Conservation (phyloP, 2,113 vertebrate genomes). For the Strix aluco region DNA sequence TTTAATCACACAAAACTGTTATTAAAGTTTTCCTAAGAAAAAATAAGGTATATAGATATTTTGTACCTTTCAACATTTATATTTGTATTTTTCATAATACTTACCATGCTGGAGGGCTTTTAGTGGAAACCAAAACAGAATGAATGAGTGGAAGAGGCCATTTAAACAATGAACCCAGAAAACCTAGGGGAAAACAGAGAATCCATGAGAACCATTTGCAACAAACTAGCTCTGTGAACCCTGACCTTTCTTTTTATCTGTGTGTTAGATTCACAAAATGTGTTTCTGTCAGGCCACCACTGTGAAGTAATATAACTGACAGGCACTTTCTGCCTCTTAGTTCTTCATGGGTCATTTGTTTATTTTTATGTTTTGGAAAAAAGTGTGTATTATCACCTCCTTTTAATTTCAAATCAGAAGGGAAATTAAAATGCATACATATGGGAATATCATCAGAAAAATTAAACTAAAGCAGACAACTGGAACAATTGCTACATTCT, state of each 20-base stretch:
- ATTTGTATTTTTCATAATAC: conserved; percentile 57
- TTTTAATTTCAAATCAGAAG: conserved; percentile 58
- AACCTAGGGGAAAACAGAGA: conserved; percentile 88
- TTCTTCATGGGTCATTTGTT: conserved; percentile 80
- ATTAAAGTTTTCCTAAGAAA: background rate
- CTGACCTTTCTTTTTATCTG: conserved; percentile 89
- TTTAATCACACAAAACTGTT: background rate
- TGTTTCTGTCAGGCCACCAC: conserved; percentile 87
- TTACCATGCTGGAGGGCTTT: conserved; percentile 97
- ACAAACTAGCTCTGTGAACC: conserved; percentile 88
- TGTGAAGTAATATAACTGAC: conserved; percentile 91
- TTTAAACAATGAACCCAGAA: conserved; percentile 99
- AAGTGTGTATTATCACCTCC: conserved; percentile 60
- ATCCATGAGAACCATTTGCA: conserved; percentile 89
- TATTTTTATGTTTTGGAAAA: conserved; percentile 77
- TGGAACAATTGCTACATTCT: background rate
- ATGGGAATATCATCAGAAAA: conserved; percentile 19
- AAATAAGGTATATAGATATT: background rate
- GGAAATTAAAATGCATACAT: conserved; percentile 29
- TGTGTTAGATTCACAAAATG: conserved; percentile 89
- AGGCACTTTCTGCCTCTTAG: conserved; percentile 91
- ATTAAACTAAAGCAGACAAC: background rate
- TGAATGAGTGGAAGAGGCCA: conserved; percentile 99
- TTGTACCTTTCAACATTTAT: conserved; percentile 20
- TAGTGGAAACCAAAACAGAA: conserved; percentile 99